Evolutionary conservation across 2,113 vertebrate genomes (phyloP).

Genomic region (Chascanopsetta lugubris): DNA sequence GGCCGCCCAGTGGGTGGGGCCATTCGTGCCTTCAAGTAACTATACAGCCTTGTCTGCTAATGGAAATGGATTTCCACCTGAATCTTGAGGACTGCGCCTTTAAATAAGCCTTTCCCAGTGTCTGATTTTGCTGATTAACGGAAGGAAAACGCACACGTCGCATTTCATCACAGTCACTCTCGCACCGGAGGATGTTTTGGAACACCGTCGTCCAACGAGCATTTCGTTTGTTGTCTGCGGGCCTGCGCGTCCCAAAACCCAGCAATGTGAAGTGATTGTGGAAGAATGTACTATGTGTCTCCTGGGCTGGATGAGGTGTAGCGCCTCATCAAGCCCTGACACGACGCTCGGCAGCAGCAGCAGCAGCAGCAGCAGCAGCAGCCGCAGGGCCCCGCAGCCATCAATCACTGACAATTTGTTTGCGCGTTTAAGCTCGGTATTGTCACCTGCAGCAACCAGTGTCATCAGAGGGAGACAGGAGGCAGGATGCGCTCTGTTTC

Average conservation of each 20-base stretch:
- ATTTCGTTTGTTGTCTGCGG: constrained; percentile 55
- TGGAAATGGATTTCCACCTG: too few species aligned
- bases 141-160: constrained; percentile 6
- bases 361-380: constrained; percentile 23
- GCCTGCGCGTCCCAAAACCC: constrained; percentile 43
- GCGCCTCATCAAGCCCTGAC: constrained; percentile 67
- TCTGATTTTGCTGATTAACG: background rate
- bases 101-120: background rate
- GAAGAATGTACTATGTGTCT: constrained; percentile 60
- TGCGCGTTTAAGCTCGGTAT: constrained; percentile 30
- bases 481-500: background rate
- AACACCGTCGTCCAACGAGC: constrained; percentile 42
- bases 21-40: too few species aligned
- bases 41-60: too few species aligned
- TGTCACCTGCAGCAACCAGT: constrained; percentile 33
- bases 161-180: constrained; percentile 12
- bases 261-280: constrained; percentile 35
- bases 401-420: constrained; percentile 53
- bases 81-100: background rate
- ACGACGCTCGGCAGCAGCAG: constrained; percentile 38
- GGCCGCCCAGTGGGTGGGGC: too few species aligned
- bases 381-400: constrained; percentile 40
- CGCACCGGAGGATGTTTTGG: constrained; percentile 4
- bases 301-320: constrained; percentile 43
- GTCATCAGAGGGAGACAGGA: constrained; percentile 16